phyloP scores from a whole-genome alignment of 2,888 invertebrate species.

The Argyresthia goedartella region DNA sequence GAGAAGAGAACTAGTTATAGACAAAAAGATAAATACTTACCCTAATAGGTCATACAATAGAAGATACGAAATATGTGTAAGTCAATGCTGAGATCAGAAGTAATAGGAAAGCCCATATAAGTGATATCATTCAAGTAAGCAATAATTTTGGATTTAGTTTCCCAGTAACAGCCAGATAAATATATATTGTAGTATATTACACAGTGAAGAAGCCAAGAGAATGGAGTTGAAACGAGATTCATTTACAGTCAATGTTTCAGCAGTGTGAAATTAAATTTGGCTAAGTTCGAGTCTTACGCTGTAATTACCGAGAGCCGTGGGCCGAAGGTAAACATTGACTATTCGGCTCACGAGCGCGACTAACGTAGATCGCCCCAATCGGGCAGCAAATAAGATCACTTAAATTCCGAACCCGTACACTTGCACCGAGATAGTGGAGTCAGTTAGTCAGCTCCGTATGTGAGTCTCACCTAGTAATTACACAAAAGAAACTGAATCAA shows the following conservation, averaged over 20 bases:
- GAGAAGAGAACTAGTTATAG: too few species aligned
- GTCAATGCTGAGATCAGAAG: too few species aligned
- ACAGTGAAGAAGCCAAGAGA: too few species aligned
- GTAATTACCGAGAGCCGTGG: conserved; percentile 49
- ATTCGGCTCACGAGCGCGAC: conserved; percentile 48
- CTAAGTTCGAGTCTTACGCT: conserved; percentile 34
- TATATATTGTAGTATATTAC: too few species aligned
- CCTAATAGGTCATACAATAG: too few species aligned
- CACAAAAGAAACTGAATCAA: conserved; percentile 54
- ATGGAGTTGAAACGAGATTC: too few species aligned
- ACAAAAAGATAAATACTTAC: too few species aligned
- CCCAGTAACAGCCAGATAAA: too few species aligned
- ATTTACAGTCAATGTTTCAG: not conserved
- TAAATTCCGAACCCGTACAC: conserved; percentile 58
- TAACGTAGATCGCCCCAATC: conserved; percentile 41
- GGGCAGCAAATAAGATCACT: conserved; percentile 61
- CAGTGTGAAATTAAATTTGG: conserved; percentile 9
- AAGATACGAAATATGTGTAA: too few species aligned
- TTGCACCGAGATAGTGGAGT: conserved; percentile 49
- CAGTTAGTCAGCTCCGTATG: conserved; percentile 50
- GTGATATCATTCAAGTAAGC: too few species aligned
- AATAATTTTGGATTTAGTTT: too few species aligned
- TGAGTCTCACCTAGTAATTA: conserved; percentile 39
- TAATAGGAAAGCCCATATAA: too few species aligned
- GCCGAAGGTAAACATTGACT: conserved; percentile 40